phyloP scores from a whole-genome alignment of 2,113 vertebrate species.

The Arenaria interpres region DNA sequence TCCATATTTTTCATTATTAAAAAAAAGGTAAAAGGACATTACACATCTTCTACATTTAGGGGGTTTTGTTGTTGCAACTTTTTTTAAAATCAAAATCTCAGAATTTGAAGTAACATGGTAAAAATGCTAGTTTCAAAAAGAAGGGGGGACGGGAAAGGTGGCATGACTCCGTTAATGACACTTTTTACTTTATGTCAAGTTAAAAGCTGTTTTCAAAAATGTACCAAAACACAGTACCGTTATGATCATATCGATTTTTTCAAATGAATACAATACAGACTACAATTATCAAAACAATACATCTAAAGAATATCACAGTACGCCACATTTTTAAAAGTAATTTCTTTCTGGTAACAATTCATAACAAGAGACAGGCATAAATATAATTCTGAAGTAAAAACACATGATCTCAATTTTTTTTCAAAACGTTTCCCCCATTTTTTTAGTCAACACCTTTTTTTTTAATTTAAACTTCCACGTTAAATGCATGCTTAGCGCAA shows the following conservation, averaged over 20 bases:
- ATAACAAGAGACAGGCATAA: neutral
- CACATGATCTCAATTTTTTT: fast-evolving
- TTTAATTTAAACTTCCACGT: neutral
- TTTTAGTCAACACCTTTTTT: neutral
- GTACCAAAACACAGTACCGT: neutral
- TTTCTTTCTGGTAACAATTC: neutral
- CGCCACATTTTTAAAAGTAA: neutral
- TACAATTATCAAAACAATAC: neutral
- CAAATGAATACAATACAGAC: neutral
- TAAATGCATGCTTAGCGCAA: neutral
- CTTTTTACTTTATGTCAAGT: neutral
- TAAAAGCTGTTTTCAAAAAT: neutral
- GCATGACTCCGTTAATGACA: neutral
- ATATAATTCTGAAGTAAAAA: neutral
- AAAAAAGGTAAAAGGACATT: neutral
- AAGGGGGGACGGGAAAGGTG: neutral
- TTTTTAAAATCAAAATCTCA: neutral
- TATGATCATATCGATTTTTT: neutral
- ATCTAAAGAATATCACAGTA: neutral
- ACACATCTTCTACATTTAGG: neutral
- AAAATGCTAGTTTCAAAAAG: neutral
- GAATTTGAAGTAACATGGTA: neutral
- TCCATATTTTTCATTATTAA: neutral
- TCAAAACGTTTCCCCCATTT: neutral
- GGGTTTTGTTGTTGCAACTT: neutral